Base-by-base conservation (phyloP, 92 coral and sea anemone species). In the Porites rus region DNA sequence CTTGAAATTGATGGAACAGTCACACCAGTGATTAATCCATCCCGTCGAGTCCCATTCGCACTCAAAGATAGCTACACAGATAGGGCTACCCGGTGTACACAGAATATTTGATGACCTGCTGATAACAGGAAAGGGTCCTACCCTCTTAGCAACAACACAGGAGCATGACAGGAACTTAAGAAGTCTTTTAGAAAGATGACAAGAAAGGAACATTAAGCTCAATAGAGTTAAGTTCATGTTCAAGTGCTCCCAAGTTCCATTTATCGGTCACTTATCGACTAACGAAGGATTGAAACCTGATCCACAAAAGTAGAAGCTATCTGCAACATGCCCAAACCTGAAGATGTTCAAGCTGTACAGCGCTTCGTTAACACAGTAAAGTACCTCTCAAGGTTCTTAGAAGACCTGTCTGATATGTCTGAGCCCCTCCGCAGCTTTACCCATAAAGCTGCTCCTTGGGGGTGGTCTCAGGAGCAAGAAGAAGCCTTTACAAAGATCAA, bases 271-370 rank as follows among this genome's bases (percentile, higher is more conserved):
- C 87, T 54, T 67, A 22, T 82, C 79, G n/a, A 92, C 92, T 56
- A 84, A 74, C 20, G 85, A 92, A 46, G 95, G 92, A 75, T 72
- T 92, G 58, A 88, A 84, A 67, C 92, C 90, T 12, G 88, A 88
- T 82, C 95, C 92, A 3, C 13, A 22, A 84, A 78, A 52, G 89
- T 89, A 8, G 89, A 89, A 53, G 92, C 82, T 62, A 82, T 88
- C 66, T 51, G 68, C 75, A 72, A 18, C 51, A 84, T 89, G 89
- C 82, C 79, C 7, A 78, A 85, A 74, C 92, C 89, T 38, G 77
- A 78, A 71, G 89, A 89, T 65, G 89, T 85, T 0, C 85, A 79
- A 69, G 89, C 89, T 25, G 83, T 85, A 62, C 88, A 89, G 72
- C 69, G 87, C 51, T 82, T 92, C 7, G 46, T 88, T 7, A 83